A percentile compares a stretch with the other conserved stretches of the same genome.
Conservation (phyloP, 2,888 invertebrate genomes). For the Tipula unca region DNA sequence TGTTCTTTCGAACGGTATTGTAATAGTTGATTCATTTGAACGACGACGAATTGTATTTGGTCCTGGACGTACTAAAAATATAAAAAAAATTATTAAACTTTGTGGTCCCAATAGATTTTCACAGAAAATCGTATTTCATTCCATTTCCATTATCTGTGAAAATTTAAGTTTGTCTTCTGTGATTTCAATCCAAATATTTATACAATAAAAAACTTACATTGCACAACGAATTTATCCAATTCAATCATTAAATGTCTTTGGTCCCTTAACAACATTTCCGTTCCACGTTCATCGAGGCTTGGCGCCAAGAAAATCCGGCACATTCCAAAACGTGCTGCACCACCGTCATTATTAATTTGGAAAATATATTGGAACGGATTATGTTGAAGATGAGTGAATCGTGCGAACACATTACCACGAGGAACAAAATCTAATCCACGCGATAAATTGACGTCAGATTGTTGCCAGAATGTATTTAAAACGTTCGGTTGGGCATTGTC, state of each 20-base stretch:
- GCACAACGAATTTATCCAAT: constrained; percentile 55
- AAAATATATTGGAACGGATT: constrained; percentile 59
- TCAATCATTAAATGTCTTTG: constrained; percentile 58
- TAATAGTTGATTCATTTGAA: constrained; percentile 67
- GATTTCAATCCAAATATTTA: no score
- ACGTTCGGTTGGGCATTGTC: constrained; percentile 47
- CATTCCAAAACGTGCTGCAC: constrained; percentile 48
- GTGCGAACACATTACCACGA: constrained; percentile 60
- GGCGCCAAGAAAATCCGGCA: constrained; percentile 60
- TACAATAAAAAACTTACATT: constrained; percentile 50
- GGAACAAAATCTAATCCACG: constrained; percentile 77
- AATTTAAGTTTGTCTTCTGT: no score
- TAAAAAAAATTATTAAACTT: constrained; percentile 20
- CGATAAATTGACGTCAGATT: constrained; percentile 65
- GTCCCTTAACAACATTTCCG: constrained; percentile 50
- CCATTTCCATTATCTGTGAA: no score
- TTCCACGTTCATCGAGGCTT: constrained; percentile 55
- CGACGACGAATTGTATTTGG: constrained; percentile 55
- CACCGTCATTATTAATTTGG: constrained; percentile 50
- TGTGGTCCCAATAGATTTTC: neutral
- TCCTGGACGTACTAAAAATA: constrained; percentile 53
- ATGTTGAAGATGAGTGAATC: constrained; percentile 71
- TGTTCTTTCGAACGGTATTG: constrained; percentile 73
- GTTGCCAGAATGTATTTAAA: constrained; percentile 68
- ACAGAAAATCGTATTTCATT: no score